Conservation (phyloP, 2,113 vertebrate species). For the Cyanoliseus patagonus region DNA sequence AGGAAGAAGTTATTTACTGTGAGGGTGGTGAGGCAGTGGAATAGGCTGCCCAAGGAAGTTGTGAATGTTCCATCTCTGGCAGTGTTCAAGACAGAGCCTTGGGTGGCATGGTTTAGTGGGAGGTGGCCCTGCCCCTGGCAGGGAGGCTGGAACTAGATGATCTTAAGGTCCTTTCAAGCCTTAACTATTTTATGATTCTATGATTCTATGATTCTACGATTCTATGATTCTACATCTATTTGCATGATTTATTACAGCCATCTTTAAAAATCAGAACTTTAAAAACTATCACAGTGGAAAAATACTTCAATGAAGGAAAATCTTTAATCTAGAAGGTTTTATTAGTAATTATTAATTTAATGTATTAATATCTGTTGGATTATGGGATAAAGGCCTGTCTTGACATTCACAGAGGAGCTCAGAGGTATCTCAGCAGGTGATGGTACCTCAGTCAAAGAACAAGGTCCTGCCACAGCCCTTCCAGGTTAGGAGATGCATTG, state of each 20-base stretch:
- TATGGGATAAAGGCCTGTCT: background rate
- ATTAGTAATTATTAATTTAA: background rate
- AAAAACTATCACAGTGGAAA: background rate
- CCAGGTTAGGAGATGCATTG: too few relatives aligned
- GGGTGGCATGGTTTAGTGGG: too few relatives aligned
- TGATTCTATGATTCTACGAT: background rate
- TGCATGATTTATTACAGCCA: fast-evolving
- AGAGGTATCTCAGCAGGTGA: background rate
- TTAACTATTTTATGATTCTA: background rate
- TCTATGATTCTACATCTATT: background rate
- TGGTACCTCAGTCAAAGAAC: fast-evolving
- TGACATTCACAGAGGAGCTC: too few relatives aligned
- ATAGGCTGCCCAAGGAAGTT: background rate
- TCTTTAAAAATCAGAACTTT: background rate
- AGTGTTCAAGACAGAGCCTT: background rate
- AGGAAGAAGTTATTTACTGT: background rate
- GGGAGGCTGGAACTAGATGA: background rate
- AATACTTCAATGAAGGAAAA: background rate
- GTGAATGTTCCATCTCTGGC: background rate
- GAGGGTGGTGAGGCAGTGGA: background rate
- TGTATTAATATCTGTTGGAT: background rate
- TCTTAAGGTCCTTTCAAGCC: background rate
- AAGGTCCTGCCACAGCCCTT: background rate
- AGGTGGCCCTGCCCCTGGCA: too few relatives aligned
- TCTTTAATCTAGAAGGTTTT: background rate